Base-by-base conservation (phyloP, 2,113 vertebrate genomes). In the Sinocyclocheilus grahami region DNA sequence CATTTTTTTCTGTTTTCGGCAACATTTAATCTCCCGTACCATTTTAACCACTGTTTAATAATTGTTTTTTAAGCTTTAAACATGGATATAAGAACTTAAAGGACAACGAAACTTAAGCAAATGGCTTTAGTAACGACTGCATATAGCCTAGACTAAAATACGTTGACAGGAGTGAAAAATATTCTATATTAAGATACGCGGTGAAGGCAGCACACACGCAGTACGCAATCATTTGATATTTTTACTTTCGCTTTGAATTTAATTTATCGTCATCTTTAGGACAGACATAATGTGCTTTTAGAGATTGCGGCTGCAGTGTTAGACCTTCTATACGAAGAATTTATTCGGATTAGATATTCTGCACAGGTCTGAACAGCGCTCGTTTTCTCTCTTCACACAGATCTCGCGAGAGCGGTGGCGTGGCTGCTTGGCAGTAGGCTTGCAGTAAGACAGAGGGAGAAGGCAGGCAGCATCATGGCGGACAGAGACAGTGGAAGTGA, bases 401-500 rank as follows among this genome's bases (percentile, higher is more conserved):
- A 97, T 97, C 95, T 97, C 96, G 97, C 97, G 97, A 97, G 96
- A 97, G 91, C 91, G 94, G 88, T 91, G 89, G 91, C 92, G 93
- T 92, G 84, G 91, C 92, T 89, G 93, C 91, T 92, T 94, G 94
- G 93, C 93, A 89, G 94, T 94, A 93, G 94, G 93, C 95, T 95
- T 94, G 94, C 95, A 95, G 95, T 95, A 74, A 95, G 96, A 96
- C 95, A 95, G 96, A 95, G 95, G 95, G 96, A 96, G 96, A 95
- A 96, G 95, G 95, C 93, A 95, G 93, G 94, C 91, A 92, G 94
- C 95, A 97, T 97, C 96, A 97, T 97, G 97, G 97, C 97, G 96
- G 97, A 97, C 95, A 96, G 97, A 97, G 97, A 97, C 95, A 97
- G 97, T 95, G 96, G 96, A 94, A 98, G 96, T 94, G 97, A 97